Base-by-base conservation (phyloP, 2,888 invertebrate species). In the Nemotelus pantherinus region DNA sequence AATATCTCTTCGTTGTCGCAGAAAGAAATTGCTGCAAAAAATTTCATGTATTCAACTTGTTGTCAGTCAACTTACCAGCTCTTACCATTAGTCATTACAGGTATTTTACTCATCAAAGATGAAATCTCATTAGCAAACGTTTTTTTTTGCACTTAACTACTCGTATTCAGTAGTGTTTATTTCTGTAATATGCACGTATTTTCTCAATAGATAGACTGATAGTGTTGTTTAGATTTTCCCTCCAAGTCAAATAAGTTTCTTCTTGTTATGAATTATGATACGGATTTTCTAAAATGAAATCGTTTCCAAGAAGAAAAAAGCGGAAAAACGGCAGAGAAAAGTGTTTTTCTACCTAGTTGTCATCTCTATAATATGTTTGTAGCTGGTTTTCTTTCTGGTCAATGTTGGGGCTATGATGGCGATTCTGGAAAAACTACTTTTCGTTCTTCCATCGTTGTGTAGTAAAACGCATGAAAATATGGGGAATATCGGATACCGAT, bases 241-340 rank as follows among this genome's bases (percentile, higher is more conserved):
- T 25, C 25, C 25, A 25, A 25, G 25, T 25, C 25, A 25, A 25
- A 25, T 25, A 25, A 25, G 25, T 25, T 25, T 25, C 25, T 25
- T 25, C 25, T 53, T 53, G 6, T 53, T 10, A 6, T 50, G 53
- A 50, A 50, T 50, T 5, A 9, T 53, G 10, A 10, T 53, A 9
- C 10, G 53, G 10, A 53, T 53, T 53, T 53, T 53, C 53, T 53
- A 53, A 53, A 53, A 53, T 53, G 53, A 53, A 53, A 53, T 53
- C 53, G 10, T 6, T 53, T 53, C 10, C 6, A 10, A 9, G 53
- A 53, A 9, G 53, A 53, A 53, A 53, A 53, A 53, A 25, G 25
- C 25, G 25, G 25, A 25, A 25, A 25, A 25, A 25, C 25, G 25
- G 25, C 53, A 53, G 53, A 53, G 6, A 53, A 9, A 53, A 53